phyloP scores from a whole-genome alignment of 2,797 vertebrate species.

The Dipus sagitta region DNA sequence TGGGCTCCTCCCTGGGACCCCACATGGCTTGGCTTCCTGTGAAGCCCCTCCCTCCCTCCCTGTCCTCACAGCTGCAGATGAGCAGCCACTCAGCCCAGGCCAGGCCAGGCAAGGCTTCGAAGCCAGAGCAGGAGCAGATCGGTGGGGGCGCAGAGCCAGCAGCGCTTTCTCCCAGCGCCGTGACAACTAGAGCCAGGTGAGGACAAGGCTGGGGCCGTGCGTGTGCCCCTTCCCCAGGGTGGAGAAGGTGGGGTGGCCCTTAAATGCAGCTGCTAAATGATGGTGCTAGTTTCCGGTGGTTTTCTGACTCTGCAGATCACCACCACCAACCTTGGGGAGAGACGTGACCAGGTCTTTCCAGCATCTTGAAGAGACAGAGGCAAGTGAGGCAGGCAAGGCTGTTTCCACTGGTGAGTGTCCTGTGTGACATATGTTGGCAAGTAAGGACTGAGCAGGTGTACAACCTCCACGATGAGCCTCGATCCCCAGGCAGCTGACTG shows the following conservation, averaged over 20 bases:
- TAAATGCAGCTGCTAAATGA: not conserved
- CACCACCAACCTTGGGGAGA: not conserved
- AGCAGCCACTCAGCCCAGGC: not conserved
- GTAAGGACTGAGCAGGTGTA: not conserved
- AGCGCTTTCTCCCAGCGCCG: rapidly evolving
- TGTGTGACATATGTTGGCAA: not conserved
- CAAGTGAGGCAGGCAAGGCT: rapidly evolving
- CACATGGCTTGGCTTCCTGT: not conserved
- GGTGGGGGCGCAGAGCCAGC: rapidly evolving
- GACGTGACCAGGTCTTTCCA: rapidly evolving
- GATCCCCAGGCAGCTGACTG: not conserved
- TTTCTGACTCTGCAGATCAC: constrained; percentile 12
- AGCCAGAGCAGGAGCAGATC: rapidly evolving
- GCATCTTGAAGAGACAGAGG: rapidly evolving
- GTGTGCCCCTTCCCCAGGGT: rapidly evolving
- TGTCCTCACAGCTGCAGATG: not conserved
- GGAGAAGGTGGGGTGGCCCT: rapidly evolving
- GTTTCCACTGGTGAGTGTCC: constrained; percentile 35
- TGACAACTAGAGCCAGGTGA: not conserved
- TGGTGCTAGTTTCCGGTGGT: rapidly evolving
- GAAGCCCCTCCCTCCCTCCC: rapidly evolving
- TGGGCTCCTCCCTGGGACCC: not conserved
- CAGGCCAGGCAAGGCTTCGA: rapidly evolving
- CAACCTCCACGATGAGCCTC: not conserved
- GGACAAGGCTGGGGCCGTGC: not conserved